phyloP scores from a whole-genome alignment of 2,113 vertebrate genomes.

The Tricholaema leucomelas region DNA sequence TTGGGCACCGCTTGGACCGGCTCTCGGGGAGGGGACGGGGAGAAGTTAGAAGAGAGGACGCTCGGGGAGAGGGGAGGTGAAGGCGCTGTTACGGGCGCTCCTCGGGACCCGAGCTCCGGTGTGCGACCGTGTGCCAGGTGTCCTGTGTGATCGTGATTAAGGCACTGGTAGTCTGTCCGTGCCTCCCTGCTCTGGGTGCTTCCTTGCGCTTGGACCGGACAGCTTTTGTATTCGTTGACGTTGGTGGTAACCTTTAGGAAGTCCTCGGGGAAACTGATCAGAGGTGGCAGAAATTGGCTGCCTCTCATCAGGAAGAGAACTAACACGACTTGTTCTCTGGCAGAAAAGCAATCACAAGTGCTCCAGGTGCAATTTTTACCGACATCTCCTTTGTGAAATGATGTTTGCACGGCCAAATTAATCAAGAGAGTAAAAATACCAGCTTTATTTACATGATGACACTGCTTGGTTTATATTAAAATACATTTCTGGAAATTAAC shows the following conservation, averaged over 20 bases:
- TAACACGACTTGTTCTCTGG: neutral
- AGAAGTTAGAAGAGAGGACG: neutral
- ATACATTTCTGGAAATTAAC: neutral
- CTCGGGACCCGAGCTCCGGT: neutral
- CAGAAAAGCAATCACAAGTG: neutral
- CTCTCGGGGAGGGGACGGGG: neutral
- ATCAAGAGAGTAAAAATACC: neutral
- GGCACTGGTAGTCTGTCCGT: accelerated
- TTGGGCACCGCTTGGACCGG: accelerated
- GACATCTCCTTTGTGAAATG: neutral
- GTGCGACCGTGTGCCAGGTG: neutral
- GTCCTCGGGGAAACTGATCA: neutral
- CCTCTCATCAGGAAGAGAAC: neutral
- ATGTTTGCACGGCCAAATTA: neutral
- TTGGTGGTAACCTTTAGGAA: neutral
- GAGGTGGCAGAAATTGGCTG: neutral
- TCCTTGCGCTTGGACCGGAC: accelerated
- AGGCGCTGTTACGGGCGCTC: neutral
- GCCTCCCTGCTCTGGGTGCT: neutral
- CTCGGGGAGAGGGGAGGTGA: neutral
- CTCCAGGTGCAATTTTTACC: neutral
- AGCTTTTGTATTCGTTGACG: neutral
- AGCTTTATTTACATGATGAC: neutral
- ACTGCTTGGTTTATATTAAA: neutral
- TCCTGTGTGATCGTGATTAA: neutral